A percentile compares a stretch with the other conserved stretches of the same genome.
phyloP scores from a whole-genome alignment of 2,113 vertebrate genomes.

The Otis tarda region DNA sequence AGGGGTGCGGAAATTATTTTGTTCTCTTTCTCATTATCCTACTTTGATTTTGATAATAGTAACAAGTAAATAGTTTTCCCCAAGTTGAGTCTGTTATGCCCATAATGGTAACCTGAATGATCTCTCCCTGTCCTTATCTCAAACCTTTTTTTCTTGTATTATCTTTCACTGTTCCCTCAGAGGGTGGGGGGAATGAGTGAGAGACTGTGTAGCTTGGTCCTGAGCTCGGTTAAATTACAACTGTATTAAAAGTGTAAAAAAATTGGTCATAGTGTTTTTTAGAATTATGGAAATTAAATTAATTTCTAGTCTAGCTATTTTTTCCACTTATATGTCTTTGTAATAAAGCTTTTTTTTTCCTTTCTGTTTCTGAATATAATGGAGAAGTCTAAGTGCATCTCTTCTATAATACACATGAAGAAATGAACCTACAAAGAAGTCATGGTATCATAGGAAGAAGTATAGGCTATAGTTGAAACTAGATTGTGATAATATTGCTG shows the following conservation, averaged over 20 bases:
- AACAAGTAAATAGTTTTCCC: too few relatives aligned
- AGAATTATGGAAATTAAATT: background rate
- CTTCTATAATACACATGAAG: background rate
- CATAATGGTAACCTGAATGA: too few relatives aligned
- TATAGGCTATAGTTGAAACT: background rate
- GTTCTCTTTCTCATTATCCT: too few relatives aligned
- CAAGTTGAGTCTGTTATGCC: too few relatives aligned
- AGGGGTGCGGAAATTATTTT: too few relatives aligned
- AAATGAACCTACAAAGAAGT: background rate
- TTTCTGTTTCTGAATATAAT: background rate
- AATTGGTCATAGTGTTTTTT: background rate
- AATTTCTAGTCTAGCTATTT: background rate
- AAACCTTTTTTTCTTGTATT: too few relatives aligned
- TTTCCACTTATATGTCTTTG: background rate
- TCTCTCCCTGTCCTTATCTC: too few relatives aligned
- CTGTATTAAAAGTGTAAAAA: background rate
- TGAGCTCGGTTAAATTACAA: too few relatives aligned
- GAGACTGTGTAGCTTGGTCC: too few relatives aligned
- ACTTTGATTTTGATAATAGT: too few relatives aligned
- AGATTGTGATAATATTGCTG: background rate
- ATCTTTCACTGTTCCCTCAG: too few relatives aligned
- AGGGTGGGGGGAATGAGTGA: too few relatives aligned
- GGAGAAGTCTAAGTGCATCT: background rate
- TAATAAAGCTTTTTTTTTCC: background rate
- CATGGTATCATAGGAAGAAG: background rate